A percentile compares a stretch with the other conserved stretches of the same genome.
Conservation (phyloP, 2,797 vertebrate genomes). For the Macrochelys suwanniensis region DNA sequence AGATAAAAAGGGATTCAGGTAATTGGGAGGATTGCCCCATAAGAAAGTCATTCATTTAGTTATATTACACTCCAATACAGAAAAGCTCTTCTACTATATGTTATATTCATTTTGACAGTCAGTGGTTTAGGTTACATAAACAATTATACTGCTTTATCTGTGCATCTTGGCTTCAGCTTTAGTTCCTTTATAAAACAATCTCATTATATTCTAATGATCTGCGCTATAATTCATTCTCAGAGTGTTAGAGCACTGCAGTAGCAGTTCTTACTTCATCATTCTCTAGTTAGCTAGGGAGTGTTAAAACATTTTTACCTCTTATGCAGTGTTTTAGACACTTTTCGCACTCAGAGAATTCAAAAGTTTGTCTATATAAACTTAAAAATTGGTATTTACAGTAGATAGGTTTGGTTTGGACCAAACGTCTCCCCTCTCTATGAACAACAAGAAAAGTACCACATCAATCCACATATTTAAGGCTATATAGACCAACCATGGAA, state of each 20-base stretch:
- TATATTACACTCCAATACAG: not conserved
- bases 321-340: rapidly evolving
- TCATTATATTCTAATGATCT: not conserved
- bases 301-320: not conserved
- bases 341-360: not conserved
- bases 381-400: not conserved
- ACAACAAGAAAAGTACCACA: not conserved
- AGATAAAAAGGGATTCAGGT: not conserved
- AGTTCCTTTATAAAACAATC: rapidly evolving
- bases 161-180: not conserved
- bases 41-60: not conserved
- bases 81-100: not conserved
- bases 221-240: not conserved
- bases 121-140: not conserved
- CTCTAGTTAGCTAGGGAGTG: not conserved
- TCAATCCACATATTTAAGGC: not conserved
- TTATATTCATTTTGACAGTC: not conserved
- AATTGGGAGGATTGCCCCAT: not conserved
- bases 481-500: not conserved
- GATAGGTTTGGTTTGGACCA: not conserved
- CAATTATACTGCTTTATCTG: not conserved
- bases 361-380: not conserved
- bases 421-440: not conserved
- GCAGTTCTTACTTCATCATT: not conserved
- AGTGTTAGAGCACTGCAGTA: not conserved